Percentiles rank a stretch among this genome's conserved stretches.
Conservation (phyloP, 2,797 vertebrate species). For the Tenualosa ilisha region DNA sequence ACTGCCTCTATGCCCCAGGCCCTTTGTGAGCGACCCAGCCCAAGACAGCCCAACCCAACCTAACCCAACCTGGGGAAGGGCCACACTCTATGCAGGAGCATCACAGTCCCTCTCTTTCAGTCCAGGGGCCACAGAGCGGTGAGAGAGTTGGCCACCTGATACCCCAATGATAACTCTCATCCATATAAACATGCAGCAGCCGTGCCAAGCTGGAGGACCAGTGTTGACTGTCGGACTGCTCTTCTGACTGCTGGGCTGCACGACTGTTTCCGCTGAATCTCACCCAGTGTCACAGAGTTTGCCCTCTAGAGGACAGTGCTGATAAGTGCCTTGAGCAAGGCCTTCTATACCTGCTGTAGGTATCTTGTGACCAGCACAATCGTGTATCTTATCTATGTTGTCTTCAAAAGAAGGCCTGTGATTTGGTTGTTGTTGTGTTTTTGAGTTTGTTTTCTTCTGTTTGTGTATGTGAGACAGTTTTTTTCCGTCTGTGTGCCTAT, state of each 20-base stretch:
- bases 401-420: not conserved
- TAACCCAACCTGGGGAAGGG: too few species aligned
- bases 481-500: too few species aligned
- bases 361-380: not conserved
- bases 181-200: conserved; percentile 15
- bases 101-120: not conserved
- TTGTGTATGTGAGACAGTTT: not conserved
- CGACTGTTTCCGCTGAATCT: not conserved
- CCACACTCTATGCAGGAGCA: conserved; percentile 2
- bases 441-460: not conserved
- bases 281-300: not conserved
- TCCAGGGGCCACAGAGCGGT: not conserved
- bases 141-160: not conserved
- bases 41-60: not conserved
- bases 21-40: conserved; percentile 27
- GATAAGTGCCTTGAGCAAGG: conserved; percentile 1
- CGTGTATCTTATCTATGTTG: not conserved
- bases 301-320: conserved; percentile 41
- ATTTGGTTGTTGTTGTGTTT: not conserved
- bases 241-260: conserved; percentile 4
- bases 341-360: not conserved
- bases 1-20: conserved; percentile 17
- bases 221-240: not conserved
- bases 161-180: conserved; percentile 18
- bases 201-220: conserved; percentile 21